phyloP scores from a whole-genome alignment of 2,797 vertebrate genomes.

The Spea hammondii region DNA sequence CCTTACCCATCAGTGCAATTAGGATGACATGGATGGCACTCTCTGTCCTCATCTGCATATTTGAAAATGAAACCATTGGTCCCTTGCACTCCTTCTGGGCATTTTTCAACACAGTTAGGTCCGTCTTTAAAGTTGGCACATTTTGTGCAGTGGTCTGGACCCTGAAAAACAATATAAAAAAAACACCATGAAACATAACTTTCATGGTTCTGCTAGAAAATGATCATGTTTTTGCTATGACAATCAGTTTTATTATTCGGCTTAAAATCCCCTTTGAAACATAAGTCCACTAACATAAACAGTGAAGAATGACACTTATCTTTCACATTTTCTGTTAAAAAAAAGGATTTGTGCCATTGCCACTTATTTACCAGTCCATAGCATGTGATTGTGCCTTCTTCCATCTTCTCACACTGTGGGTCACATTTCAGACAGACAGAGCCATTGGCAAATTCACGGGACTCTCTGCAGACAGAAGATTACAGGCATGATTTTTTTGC shows the following conservation, averaged over 20 bases:
- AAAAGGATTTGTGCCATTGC: background rate
- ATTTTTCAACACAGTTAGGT: constrained; percentile 95
- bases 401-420: constrained; percentile 89
- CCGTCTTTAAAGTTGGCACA: constrained; percentile 95
- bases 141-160: constrained; percentile 89
- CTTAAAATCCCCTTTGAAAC: no score
- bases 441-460: constrained; percentile 87
- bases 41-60: constrained; percentile 88
- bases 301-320: no score
- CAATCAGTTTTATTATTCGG: no score
- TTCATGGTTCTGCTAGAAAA: no score
- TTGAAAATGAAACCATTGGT: constrained; percentile 96
- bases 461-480: constrained; percentile 76
- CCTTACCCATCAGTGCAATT: constrained; percentile 97
- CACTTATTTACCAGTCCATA: constrained; percentile 81
- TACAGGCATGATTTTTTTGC: background rate
- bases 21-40: constrained; percentile 90
- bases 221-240: no score
- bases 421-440: constrained; percentile 90
- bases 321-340: no score
- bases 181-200: no score
- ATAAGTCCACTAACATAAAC: no score
- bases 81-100: constrained; percentile 91
- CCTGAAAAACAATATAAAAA: constrained; percentile 64
- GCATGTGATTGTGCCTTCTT: constrained; percentile 82